phyloP scores from a whole-genome alignment of 2,113 vertebrate genomes.

The Melanerpes formicivorus region DNA sequence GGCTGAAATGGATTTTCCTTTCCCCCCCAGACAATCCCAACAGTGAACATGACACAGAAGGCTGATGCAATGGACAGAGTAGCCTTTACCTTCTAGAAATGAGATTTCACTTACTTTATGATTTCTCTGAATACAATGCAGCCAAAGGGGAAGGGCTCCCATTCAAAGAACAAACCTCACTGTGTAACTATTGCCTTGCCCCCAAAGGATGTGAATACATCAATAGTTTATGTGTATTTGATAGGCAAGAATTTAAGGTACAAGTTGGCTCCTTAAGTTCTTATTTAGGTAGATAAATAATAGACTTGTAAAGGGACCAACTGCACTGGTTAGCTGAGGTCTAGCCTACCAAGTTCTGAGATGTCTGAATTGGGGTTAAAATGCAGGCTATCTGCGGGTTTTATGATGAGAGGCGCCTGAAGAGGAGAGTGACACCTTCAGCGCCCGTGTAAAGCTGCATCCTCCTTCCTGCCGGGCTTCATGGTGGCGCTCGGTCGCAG shows the following conservation, averaged over 20 bases:
- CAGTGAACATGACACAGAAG: background rate
- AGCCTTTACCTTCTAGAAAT: background rate
- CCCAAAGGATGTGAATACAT: background rate
- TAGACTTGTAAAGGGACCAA: background rate
- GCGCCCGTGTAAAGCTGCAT: background rate
- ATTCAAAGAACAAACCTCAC: background rate
- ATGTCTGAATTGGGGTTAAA: background rate
- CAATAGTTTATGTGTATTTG: background rate
- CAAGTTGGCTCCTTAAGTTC: background rate
- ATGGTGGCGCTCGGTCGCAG: too few species aligned
- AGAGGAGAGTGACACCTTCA: background rate
- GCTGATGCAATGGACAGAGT: background rate
- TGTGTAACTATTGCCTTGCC: too few species aligned
- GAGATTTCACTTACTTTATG: background rate
- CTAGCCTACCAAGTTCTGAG: background rate
- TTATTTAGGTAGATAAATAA: background rate
- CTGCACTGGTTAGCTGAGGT: background rate
- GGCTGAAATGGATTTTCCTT: background rate
- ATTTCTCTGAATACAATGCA: background rate
- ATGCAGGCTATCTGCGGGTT: fast-evolving
- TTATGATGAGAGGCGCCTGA: background rate
- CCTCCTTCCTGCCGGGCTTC: too few species aligned
- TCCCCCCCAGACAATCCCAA: background rate
- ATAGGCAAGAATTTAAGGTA: background rate
- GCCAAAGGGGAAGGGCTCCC: background rate